Base-by-base conservation (phyloP, 2,888 invertebrate genomes). In the Flabesymbios commensalis region DNA sequence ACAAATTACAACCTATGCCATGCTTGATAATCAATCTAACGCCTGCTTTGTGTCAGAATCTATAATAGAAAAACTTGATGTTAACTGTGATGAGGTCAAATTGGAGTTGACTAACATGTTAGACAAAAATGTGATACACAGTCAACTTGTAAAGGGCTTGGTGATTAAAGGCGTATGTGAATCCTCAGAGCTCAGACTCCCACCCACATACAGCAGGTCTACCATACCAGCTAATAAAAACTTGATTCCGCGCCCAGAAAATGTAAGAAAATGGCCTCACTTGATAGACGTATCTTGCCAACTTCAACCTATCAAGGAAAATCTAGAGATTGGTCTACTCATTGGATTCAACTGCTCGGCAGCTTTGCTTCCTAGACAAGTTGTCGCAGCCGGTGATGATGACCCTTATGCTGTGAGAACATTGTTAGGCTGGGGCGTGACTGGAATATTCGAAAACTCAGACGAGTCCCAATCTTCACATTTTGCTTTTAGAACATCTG, bases 1-100 rank as follows among this genome's bases (percentile, higher is more conserved):
- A 19, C 7, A 10, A n/a, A 10, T 45, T 14, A n/a, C 24, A 10
- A 28, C 29, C 7, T 49, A 49, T 28, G 29, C 49, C 10, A 49
- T 49, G 49, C 24, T 49, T 14, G 49, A 49, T 19, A 28, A 49
- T 26, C 49, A 49, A 28, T 49, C 49, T 26, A 28, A 49, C 29
- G 24, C 29, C 14, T 49, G 24, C 10, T 49, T 28, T 26, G 24
- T 28, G 7, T 26, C 49, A 10, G 28, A 49, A 10, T 10, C 22
- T 26, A 10, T 49, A 10, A 7, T 26, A 22, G 7, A 28, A 26
- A 28, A 7, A 10, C 19, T 26, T 24, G 28, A 22, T 10, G 45
- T 22, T 10, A 10, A 14, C 10, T 19, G 17, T 7, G 17, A 45
- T 22, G 7, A 10, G 7, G 29, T 49, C 28, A 19, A 28, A 5